Evolutionary conservation across 2,888 invertebrate species (phyloP).

Genomic region (Nowickia ferox): DNA sequence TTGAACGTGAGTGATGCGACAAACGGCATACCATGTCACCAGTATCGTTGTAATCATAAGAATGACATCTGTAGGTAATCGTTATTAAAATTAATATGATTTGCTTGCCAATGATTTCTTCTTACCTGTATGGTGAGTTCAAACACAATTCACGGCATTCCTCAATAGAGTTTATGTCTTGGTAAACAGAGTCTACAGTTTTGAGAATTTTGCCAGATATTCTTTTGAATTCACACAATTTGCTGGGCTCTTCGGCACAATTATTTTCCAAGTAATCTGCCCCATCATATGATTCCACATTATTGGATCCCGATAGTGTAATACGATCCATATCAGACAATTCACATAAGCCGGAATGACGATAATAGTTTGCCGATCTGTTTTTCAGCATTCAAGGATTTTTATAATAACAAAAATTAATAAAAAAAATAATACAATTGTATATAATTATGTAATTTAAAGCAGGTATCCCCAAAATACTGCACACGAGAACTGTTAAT

Average conservation of each 20-base stretch:
- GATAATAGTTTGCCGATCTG: conserved; percentile 96
- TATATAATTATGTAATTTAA: too few species aligned
- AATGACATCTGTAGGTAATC: conserved; percentile 88
- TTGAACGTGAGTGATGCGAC: conserved; percentile 95
- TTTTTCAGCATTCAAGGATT: neutral
- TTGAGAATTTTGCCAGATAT: conserved; percentile 94
- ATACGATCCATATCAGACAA: conserved; percentile 96
- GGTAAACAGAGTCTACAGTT: conserved; percentile 96
- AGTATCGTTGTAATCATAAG: conserved; percentile 96
- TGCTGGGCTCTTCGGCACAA: conserved; percentile 96
- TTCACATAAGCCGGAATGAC: conserved; percentile 93
- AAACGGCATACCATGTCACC: conserved; percentile 96
- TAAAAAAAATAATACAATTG: too few species aligned
- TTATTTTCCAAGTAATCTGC: conserved; percentile 95
- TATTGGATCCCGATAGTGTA: conserved; percentile 92
- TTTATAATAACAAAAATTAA: too few species aligned
- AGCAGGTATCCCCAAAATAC: too few species aligned
- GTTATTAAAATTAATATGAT: neutral
- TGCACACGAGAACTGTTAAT: too few species aligned
- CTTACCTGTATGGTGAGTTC: conserved; percentile 91
- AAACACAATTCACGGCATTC: conserved; percentile 95
- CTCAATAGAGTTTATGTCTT: conserved; percentile 93
- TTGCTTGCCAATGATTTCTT: conserved; percentile 40
- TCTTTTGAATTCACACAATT: conserved; percentile 96
- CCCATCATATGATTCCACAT: conserved; percentile 88